These are phyloP conservation scores for Nemurella pictetii DNA, from an alignment of 2,888 invertebrate genomes.

Conservation along the genomic window DNA sequence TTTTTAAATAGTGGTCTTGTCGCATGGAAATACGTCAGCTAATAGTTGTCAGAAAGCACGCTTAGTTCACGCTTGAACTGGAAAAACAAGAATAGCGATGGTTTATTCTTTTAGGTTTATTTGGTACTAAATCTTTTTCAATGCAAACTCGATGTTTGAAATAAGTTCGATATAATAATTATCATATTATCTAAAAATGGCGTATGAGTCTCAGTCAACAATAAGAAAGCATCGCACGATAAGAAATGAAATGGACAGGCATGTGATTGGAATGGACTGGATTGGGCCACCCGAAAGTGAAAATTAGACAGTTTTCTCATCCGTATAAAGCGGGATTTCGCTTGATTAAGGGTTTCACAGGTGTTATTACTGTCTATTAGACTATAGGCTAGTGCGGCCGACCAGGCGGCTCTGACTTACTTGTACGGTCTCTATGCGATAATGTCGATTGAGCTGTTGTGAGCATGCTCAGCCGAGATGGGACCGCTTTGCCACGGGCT, in stretches of 20 bases:
- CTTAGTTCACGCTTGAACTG: neutral
- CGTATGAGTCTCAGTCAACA: neutral
- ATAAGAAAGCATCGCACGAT: neutral
- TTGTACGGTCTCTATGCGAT: too few species aligned
- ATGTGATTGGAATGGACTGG: neutral
- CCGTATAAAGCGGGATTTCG: neutral
- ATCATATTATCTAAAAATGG: neutral
- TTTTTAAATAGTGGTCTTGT: conserved; percentile 26
- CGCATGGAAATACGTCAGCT: conserved; percentile 31
- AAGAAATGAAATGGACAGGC: neutral
- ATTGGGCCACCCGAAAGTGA: neutral
- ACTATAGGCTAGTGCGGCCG: neutral
- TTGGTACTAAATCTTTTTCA: neutral
- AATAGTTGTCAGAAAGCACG: neutral
- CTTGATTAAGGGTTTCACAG: neutral
- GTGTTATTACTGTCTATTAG: neutral
- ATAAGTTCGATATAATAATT: neutral
- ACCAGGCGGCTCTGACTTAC: neutral
- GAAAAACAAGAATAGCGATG: neutral
- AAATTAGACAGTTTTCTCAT: neutral
- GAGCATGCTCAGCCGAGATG: neutral
- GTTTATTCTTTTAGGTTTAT: neutral
- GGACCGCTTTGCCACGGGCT: neutral
- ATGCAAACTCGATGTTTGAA: neutral
- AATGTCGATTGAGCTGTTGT: neutral